Conservation (phyloP, 2,888 invertebrate species). For the Sphecodes monilicornis region DNA sequence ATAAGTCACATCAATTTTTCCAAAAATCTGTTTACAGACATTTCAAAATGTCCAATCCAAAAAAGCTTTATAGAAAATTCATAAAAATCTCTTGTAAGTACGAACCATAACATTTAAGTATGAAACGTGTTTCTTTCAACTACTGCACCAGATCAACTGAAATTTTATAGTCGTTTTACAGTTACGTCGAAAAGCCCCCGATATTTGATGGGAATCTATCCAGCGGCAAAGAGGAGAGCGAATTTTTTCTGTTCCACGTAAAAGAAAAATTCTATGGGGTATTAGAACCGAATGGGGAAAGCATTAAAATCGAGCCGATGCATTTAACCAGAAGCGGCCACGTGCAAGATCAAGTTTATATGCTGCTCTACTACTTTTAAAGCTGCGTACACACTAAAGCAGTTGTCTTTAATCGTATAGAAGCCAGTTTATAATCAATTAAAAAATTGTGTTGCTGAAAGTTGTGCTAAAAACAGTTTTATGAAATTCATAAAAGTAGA, state of each 20-base stretch:
- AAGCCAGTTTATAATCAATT: too few relatives aligned
- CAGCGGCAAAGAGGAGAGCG: neutral
- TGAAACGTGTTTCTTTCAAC: neutral
- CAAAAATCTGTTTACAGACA: too few relatives aligned
- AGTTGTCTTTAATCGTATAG: neutral
- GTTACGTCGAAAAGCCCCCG: slow-evolving; percentile 1
- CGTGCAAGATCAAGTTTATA: slow-evolving; percentile 26
- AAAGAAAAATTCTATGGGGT: slow-evolving; percentile 7
- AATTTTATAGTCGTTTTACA: neutral
- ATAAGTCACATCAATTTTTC: too few relatives aligned
- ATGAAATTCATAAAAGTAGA: too few relatives aligned
- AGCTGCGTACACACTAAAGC: neutral
- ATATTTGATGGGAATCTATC: neutral
- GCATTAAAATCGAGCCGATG: slow-evolving; percentile 16
- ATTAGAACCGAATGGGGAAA: slow-evolving; percentile 13
- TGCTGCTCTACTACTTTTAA: slow-evolving; percentile 6
- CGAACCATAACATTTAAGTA: neutral
- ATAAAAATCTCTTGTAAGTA: neutral
- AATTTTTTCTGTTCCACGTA: neutral
- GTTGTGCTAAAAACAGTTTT: too few relatives aligned
- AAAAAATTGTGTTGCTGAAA: too few relatives aligned
- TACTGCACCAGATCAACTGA: neutral
- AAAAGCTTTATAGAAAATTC: neutral
- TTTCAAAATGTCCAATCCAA: neutral
- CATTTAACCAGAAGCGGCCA: slow-evolving; percentile 15